Conservation (phyloP, 2,797 vertebrate genomes). For the Clarias platycephalus region DNA sequence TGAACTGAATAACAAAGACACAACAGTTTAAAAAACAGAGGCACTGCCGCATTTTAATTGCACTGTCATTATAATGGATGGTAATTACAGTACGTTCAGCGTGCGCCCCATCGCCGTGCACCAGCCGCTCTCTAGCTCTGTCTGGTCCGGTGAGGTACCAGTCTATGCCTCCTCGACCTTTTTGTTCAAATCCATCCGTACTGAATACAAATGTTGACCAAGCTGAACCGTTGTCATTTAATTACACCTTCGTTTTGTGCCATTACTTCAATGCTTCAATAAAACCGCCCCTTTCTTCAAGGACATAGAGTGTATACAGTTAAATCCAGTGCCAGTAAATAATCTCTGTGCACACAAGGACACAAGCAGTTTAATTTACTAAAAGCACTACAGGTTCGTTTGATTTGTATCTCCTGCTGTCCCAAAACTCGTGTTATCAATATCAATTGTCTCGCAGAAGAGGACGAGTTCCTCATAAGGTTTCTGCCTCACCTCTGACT, state of each 20-base stretch:
- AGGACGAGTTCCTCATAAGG: not conserved
- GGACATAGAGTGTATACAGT: not conserved
- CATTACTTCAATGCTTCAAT: too few relatives aligned
- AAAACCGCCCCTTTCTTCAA: not conserved
- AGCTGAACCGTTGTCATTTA: not conserved
- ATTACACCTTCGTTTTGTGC: not conserved
- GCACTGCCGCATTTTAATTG: slow-evolving; percentile 11
- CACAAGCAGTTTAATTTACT: not conserved
- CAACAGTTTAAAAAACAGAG: not conserved
- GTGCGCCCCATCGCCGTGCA: not conserved
- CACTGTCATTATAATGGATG: not conserved
- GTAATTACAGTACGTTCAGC: slow-evolving; percentile 6
- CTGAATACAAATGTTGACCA: slow-evolving; percentile 7
- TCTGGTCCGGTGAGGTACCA: not conserved
- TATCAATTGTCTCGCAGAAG: not conserved
- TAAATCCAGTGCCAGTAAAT: not conserved
- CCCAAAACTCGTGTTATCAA: not conserved
- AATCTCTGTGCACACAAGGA: not conserved
- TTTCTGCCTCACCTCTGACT: not conserved
- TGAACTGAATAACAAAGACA: not conserved
- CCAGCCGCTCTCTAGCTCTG: not conserved
- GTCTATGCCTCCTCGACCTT: not conserved
- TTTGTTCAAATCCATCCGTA: not conserved
- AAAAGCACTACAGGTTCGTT: not conserved
- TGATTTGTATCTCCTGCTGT: not conserved